These are phyloP conservation scores for Temnothorax rugatulus DNA, from an alignment of 2,888 invertebrate species.

Conservation along the genomic window DNA sequence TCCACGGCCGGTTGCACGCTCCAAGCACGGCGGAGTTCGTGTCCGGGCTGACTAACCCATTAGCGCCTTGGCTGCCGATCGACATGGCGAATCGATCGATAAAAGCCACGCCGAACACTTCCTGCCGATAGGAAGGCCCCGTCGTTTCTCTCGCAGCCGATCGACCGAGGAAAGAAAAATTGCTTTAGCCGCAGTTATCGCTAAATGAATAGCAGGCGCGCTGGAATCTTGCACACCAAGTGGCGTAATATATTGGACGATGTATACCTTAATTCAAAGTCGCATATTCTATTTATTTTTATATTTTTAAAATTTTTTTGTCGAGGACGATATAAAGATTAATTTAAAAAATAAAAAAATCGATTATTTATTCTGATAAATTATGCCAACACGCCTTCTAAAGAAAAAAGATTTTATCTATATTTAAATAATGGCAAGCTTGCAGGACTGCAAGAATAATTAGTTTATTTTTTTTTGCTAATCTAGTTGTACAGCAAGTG, in stretches of 20 bases:
- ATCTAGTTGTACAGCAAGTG: not conserved
- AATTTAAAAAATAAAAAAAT: not conserved
- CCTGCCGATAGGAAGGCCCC: conserved; percentile 59
- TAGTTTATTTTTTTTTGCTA: conserved; percentile 9
- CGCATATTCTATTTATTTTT: not conserved
- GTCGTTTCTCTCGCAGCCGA: conserved; percentile 35
- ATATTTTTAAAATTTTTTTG: not conserved
- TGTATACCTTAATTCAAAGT: conserved; percentile 8
- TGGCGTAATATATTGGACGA: conserved; percentile 33
- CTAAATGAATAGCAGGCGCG: conserved; percentile 44
- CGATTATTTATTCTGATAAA: conserved; percentile 16
- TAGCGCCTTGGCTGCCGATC: conserved; percentile 75
- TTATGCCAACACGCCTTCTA: not conserved
- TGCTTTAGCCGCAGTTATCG: conserved; percentile 39
- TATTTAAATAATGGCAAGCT: conserved; percentile 22
- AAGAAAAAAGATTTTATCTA: not conserved
- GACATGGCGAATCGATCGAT: conserved; percentile 75
- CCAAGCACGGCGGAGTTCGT: conserved; percentile 57
- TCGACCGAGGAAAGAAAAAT: conserved; percentile 48
- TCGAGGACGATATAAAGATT: not conserved
- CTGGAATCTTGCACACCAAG: conserved; percentile 36
- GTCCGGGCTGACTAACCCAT: conserved; percentile 73
- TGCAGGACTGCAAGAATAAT: conserved; percentile 26
- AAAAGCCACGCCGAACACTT: conserved; percentile 68
- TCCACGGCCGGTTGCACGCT: conserved; percentile 52